Percentiles rank a stretch among this genome's conserved stretches.
Evolutionary conservation across 1,140 invertebrate genomes (phyloP).

Genomic region (Centruroides vittatus): DNA sequence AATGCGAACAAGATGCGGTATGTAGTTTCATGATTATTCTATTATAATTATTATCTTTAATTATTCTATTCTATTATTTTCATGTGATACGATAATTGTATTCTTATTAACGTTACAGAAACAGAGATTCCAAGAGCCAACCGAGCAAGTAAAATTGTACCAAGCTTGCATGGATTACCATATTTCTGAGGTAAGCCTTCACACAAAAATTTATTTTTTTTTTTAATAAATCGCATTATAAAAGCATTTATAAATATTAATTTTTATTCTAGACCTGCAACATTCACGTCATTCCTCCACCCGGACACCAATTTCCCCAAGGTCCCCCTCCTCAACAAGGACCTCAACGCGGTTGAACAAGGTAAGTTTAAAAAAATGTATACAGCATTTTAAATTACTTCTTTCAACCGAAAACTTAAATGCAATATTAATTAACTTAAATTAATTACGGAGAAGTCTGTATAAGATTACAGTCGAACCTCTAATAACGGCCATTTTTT

Average conservation of each 20-base stretch:
- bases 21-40: not conserved
- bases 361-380: no score
- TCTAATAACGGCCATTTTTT: no score
- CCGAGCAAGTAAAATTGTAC: slow-evolving; percentile 23
- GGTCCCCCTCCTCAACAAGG: not conserved
- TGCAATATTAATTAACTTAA: no score
- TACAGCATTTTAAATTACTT: no score
- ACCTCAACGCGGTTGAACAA: not conserved
- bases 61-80: no score
- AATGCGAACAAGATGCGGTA: slow-evolving; percentile 17
- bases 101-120: no score
- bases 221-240: no score
- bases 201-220: not conserved
- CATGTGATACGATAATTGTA: no score
- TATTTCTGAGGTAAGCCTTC: slow-evolving; percentile 16
- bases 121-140: not conserved
- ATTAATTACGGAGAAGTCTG: no score
- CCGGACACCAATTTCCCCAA: not conserved
- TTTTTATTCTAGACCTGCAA: slow-evolving; percentile 7
- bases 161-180: slow-evolving; percentile 25
- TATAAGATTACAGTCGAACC: no score
- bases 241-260: not conserved
- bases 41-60: no score
- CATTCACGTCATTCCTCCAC: slow-evolving; percentile 11
- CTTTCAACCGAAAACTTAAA: no score